phyloP scores from a whole-genome alignment of 2,113 vertebrate genomes.

The Australoheros scitulus region DNA sequence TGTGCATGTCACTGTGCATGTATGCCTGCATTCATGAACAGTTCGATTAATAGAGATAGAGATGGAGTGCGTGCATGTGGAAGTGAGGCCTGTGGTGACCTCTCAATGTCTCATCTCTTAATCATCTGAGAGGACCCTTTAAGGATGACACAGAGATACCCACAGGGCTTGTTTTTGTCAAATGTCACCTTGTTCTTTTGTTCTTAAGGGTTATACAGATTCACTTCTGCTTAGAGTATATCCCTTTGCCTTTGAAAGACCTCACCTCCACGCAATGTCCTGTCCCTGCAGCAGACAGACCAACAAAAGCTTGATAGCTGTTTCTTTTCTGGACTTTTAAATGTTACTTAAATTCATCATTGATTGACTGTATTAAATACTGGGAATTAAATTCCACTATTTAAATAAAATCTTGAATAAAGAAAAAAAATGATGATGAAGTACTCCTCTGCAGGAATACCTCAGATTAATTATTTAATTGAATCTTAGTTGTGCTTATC shows the following conservation, averaged over 20 bases:
- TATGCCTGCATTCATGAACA: slow-evolving; percentile 15
- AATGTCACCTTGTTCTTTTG: slow-evolving; percentile 42
- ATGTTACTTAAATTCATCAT: not conserved
- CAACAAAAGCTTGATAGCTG: not conserved
- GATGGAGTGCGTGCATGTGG: slow-evolving; percentile 34
- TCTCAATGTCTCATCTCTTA: slow-evolving; percentile 43
- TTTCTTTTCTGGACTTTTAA: not conserved
- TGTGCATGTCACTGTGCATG: slow-evolving; percentile 40
- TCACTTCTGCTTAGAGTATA: not conserved
- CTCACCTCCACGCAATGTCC: slow-evolving; percentile 8
- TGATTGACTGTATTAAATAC: not conserved
- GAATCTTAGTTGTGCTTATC: not conserved
- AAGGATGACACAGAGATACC: slow-evolving; percentile 42
- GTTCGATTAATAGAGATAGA: slow-evolving; percentile 41
- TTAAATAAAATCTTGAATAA: slow-evolving; percentile 2
- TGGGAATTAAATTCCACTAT: not conserved
- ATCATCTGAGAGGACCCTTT: slow-evolving; percentile 32
- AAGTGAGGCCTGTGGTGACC: slow-evolving; percentile 43
- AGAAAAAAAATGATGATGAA: not conserved
- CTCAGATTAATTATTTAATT: not conserved
- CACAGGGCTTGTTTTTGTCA: slow-evolving; percentile 30
- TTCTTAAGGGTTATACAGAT: slow-evolving; percentile 17
- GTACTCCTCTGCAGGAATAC: not conserved
- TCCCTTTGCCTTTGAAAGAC: slow-evolving; percentile 22
- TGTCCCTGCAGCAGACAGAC: slow-evolving; percentile 4